phyloP scores from a whole-genome alignment of 2,113 vertebrate species.

The Otocyon megalotis region DNA sequence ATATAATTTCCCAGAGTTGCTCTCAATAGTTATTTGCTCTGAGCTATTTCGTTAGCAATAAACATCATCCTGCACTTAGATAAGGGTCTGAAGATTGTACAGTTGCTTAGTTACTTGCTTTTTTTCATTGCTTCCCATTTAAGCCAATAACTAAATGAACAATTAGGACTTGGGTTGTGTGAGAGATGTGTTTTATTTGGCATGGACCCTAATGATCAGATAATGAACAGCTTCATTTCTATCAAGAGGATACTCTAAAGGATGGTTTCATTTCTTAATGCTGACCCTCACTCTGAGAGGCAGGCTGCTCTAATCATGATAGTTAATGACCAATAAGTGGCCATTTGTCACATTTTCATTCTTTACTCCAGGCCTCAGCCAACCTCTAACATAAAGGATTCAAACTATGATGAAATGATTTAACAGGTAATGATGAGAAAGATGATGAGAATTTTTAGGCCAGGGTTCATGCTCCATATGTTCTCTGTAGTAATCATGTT shows the following conservation, averaged over 20 bases:
- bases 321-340: conserved; percentile 81
- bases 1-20: neutral
- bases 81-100: neutral
- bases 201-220: conserved; percentile 59
- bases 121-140: conserved; percentile 15
- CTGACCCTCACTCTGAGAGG: conserved; percentile 77
- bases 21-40: neutral
- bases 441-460: conserved; percentile 76
- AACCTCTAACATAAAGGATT: conserved; percentile 76
- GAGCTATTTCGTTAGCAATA: neutral
- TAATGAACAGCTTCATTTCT: conserved; percentile 73
- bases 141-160: conserved; percentile 46
- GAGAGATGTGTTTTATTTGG: conserved; percentile 72
- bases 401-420: conserved; percentile 76
- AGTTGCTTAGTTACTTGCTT: conserved; percentile 50
- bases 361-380: conserved; percentile 69
- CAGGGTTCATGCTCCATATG: conserved; percentile 79
- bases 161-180: conserved; percentile 43
- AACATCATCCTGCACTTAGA: conserved; percentile 7
- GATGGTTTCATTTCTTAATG: conserved; percentile 68
- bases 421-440: conserved; percentile 78
- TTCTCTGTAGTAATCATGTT: conserved; percentile 78
- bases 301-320: conserved; percentile 79
- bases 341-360: conserved; percentile 80
- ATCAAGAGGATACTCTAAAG: conserved; percentile 73